A percentile compares a stretch with the other conserved stretches of the same genome.
These are phyloP conservation scores for Escarpia spicata DNA, from an alignment of 2,888 invertebrate species.

Conservation along the genomic window DNA sequence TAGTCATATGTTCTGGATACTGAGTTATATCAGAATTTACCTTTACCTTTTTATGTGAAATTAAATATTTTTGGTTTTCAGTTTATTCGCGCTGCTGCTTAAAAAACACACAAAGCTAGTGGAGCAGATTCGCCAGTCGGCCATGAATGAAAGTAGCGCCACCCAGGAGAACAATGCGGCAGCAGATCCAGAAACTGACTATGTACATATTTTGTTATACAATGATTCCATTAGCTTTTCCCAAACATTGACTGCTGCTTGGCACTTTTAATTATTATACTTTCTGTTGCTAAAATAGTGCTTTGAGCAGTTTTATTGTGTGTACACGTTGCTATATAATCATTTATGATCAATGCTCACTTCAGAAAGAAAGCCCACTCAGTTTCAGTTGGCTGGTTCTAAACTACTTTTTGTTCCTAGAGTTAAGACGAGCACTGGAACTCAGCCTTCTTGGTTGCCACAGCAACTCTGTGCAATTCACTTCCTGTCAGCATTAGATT, in stretches of 20 bases:
- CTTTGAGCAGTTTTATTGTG: neutral
- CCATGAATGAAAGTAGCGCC: slow-evolving; percentile 40
- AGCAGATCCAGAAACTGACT: slow-evolving; percentile 41
- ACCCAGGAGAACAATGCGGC: slow-evolving; percentile 25
- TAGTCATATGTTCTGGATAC: no score
- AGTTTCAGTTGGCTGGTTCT: no score
- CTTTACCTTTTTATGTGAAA: neutral
- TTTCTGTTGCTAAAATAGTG: neutral
- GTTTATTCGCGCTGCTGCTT: slow-evolving; percentile 88
- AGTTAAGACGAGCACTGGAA: no score
- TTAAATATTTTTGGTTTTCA: slow-evolving; percentile 60
- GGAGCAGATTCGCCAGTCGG: slow-evolving; percentile 59
- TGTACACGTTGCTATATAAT: neutral
- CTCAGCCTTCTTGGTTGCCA: no score
- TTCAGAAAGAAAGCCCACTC: no score
- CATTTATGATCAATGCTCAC: neutral
- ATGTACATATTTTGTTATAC: slow-evolving; percentile 46
- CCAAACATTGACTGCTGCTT: neutral
- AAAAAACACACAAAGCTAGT: slow-evolving; percentile 75
- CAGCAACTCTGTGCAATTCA: no score
- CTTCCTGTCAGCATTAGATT: no score
- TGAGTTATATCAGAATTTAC: no score
- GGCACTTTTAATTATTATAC: neutral
- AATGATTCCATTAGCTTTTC: no score
- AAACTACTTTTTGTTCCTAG: no score